Base-by-base conservation (phyloP, 2,113 vertebrate species). In the Paedocypris sp. region DNA sequence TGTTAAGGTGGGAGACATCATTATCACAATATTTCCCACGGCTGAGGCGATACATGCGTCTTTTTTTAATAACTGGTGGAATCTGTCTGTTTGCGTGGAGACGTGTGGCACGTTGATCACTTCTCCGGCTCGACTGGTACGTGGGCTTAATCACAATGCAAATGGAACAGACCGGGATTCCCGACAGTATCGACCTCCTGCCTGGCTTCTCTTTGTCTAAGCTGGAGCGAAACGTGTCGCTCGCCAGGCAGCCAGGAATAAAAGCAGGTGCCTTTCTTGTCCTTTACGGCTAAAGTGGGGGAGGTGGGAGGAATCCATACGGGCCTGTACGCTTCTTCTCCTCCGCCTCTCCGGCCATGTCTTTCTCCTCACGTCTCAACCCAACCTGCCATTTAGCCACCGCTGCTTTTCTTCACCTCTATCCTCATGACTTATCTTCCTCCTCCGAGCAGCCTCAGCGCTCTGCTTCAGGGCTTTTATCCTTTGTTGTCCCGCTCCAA, bases 401-500 rank as follows among this genome's bases (percentile, higher is more conserved):
- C 16, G 23, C 23, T 29, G 29, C n/a, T 59, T 46, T 23, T 46
- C 35, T 6, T 41, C 32, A 46, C n/a, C 13, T 36, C 13, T 28
- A 16, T 38, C 7, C 22, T 33, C 13, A 25, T 53, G 50, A n/a
- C 28, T 28, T 60, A 9, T 13, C 15, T 51, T 33, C 41, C 39
- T 42, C 60, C 36, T 25, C n/a, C 28, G 60, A 39, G 12, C 32
- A 52, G 38, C 57, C 51, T 56, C 46, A 59, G 39, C 15, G 58
- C 45, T 39, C 38, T 50, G 52, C 70, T 62, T 57, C 38, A 59
- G 62, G 48, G 46, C 26, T 66, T 68, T 72, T n/a, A 46, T 68
- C 70, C 70, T 75, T 79, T 74, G 73, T 78, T 70, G 62, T 72
- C 63, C 56, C 46, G 33, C 62, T 59, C 54, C 62, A 70, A 69